Percentiles rank a stretch among this genome's conserved stretches.
Conservation (phyloP, 2,797 vertebrate species). For the Coregonus ussuriensis region DNA sequence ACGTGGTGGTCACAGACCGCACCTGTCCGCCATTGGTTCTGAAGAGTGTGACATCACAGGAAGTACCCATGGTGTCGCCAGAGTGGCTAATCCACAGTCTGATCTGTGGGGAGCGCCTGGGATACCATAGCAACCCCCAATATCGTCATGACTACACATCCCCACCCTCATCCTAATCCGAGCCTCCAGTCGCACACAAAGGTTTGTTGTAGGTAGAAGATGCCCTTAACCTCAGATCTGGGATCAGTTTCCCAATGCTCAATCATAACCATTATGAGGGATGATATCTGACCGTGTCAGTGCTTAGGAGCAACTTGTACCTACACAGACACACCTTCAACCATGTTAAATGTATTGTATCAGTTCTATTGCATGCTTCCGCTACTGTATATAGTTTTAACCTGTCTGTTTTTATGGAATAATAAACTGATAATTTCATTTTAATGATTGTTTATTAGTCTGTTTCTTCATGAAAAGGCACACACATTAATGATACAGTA, state of each 20-base stretch:
- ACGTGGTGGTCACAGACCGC: slow-evolving; percentile 85
- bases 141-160: slow-evolving; percentile 81
- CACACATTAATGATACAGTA: slow-evolving; percentile 28
- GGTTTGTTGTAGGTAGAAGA: background rate
- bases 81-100: slow-evolving; percentile 97
- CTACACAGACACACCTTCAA: slow-evolving; percentile 39
- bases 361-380: slow-evolving; percentile 69
- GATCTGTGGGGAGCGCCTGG: slow-evolving; percentile 84
- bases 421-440: slow-evolving; percentile 90
- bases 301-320: background rate
- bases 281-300: background rate
- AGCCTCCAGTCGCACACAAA: background rate
- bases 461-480: slow-evolving; percentile 3
- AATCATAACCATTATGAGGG: background rate
- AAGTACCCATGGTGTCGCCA: slow-evolving; percentile 86
- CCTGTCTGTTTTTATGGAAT: slow-evolving; percentile 88
- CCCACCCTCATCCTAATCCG: slow-evolving; percentile 56
- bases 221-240: background rate
- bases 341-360: slow-evolving; percentile 52
- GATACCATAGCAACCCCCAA: slow-evolving; percentile 82
- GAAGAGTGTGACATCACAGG: slow-evolving; percentile 79
- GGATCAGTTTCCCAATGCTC: background rate
- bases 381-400: slow-evolving; percentile 90
- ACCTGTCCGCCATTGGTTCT: slow-evolving; percentile 83
- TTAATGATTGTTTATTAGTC: slow-evolving; percentile 60